Percentiles rank a stretch among this genome's conserved stretches.
phyloP scores from a whole-genome alignment of 2,888 invertebrate genomes.

The Phaedon cochleariae region DNA sequence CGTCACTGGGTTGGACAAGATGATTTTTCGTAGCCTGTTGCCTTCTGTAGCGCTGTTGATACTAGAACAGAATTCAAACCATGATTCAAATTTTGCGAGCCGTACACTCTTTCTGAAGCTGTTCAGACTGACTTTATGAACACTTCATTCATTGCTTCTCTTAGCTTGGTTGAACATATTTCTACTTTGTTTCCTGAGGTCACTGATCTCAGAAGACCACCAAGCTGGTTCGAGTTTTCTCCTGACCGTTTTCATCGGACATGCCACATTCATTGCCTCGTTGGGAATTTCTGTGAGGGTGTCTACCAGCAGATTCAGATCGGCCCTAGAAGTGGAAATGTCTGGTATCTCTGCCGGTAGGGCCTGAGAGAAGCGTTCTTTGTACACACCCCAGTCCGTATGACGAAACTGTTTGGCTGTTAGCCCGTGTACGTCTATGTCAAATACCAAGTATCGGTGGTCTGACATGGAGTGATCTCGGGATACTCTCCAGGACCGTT shows the following conservation, averaged over 20 bases:
- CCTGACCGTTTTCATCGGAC: background rate
- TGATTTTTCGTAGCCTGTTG: too few species aligned
- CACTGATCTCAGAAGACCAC: too few species aligned
- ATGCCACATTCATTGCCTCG: background rate
- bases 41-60: too few species aligned
- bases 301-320: conserved; percentile 6
- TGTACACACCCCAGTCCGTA: background rate
- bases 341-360: background rate
- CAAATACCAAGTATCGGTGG: too few species aligned
- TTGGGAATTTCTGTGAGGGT: conserved; percentile 4
- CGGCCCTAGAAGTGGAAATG: conserved; percentile 5
- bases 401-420: background rate
- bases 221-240: background rate
- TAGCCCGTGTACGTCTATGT: background rate
- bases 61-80: too few species aligned
- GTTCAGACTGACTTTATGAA: too few species aligned
- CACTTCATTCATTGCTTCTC: background rate
- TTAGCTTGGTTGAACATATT: background rate
- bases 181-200: background rate
- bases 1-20: too few species aligned
- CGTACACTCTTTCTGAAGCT: too few species aligned
- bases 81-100: too few species aligned
- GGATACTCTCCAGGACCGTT: background rate
- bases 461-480: background rate
- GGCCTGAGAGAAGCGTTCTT: background rate